Percentiles rank a stretch among this genome's conserved stretches.
Conservation (phyloP, 2,113 vertebrate species). For the Erinaceus europaeus region DNA sequence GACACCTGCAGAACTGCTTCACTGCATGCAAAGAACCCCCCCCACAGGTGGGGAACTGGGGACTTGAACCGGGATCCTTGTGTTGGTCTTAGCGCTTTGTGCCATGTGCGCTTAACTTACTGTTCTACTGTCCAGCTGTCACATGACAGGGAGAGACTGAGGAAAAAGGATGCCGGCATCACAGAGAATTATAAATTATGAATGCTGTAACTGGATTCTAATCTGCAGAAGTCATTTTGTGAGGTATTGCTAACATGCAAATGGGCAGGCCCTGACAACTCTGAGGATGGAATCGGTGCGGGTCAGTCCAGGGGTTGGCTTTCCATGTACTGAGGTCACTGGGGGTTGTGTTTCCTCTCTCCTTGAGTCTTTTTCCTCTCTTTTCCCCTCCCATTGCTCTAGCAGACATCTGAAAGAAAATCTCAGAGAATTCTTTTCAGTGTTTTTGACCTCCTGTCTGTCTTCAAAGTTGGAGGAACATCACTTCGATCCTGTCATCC, state of each 20-base stretch:
- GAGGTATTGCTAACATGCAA: not conserved
- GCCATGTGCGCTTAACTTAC: no score
- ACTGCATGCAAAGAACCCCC: no score
- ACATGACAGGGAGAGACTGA: not conserved
- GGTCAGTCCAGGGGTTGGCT: not conserved
- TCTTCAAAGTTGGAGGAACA: not conserved
- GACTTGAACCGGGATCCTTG: no score
- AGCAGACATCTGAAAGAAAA: not conserved
- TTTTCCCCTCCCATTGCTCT: not conserved
- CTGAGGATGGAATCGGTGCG: not conserved
- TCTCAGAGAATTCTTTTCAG: not conserved
- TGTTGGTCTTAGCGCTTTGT: no score
- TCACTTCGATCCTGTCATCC: not conserved
- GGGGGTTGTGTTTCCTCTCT: not conserved
- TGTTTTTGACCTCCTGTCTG: not conserved
- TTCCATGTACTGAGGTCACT: not conserved
- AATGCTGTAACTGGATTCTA: not conserved
- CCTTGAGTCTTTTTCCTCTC: not conserved
- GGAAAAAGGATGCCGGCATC: not conserved
- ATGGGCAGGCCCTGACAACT: not conserved
- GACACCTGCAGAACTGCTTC: no score
- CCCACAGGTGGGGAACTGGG: no score
- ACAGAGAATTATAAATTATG: not conserved
- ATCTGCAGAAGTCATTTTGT: not conserved
- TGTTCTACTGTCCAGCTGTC: no score